Percentiles rank a stretch among this genome's conserved stretches.
Evolutionary conservation across 2,113 vertebrate species (phyloP).

Genomic region (Toxostoma redivivum): DNA sequence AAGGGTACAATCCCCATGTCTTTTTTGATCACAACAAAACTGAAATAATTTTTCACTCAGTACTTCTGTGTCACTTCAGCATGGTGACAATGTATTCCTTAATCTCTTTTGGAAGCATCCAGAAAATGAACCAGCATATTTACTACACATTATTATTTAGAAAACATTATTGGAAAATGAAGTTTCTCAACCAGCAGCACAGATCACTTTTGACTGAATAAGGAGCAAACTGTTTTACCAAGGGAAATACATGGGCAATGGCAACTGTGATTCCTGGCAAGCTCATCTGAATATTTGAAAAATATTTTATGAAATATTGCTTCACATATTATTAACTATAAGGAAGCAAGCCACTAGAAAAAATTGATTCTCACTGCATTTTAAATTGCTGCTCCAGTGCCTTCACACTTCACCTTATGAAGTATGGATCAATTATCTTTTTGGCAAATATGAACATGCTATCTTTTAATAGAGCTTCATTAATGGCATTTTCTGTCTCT

Average conservation of each 20-base stretch:
- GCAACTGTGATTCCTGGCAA: not conserved
- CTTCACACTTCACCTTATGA: not conserved
- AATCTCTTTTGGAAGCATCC: not conserved
- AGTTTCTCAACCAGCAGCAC: not conserved
- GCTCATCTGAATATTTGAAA: not conserved
- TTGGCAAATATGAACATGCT: not conserved
- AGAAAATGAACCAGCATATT: not conserved
- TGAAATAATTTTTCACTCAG: not conserved
- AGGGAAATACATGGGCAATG: not conserved
- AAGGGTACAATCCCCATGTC: not conserved
- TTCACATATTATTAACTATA: not conserved
- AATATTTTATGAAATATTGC: not conserved
- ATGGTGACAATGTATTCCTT: not conserved
- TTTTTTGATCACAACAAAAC: not conserved
- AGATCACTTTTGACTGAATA: not conserved
- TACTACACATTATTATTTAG: not conserved
- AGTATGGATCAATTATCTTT: not conserved
- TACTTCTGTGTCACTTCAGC: not conserved
- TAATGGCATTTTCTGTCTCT: not conserved
- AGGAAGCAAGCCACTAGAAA: not conserved
- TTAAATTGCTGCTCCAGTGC: not conserved
- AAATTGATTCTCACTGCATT: slow-evolving; percentile 10
- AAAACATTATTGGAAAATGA: not conserved
- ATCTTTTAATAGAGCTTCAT: not conserved
- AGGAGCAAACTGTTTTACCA: not conserved